Evolutionary conservation across 2,888 invertebrate species (phyloP).

Genomic region (Polyploca ridens): DNA sequence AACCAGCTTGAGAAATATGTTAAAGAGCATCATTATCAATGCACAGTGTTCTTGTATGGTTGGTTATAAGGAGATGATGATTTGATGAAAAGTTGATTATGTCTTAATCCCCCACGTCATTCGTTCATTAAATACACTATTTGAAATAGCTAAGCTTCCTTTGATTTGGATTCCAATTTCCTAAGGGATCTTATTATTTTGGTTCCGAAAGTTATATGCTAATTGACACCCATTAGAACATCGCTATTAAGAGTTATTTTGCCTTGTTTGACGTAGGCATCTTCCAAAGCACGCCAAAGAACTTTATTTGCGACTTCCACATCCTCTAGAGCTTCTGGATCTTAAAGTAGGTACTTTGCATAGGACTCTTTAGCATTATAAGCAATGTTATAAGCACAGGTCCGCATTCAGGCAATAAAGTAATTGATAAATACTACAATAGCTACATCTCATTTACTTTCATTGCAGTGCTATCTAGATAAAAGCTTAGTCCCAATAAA

Average conservation of each 20-base stretch:
- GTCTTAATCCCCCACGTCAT: too few species aligned
- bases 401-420: background rate
- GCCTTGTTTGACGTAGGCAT: background rate
- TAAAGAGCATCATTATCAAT: too few species aligned
- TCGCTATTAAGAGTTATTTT: background rate
- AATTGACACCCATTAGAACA: background rate
- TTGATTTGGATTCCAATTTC: background rate
- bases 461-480: background rate
- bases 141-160: background rate
- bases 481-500: background rate
- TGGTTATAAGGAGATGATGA: too few species aligned
- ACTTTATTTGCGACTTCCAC: too few species aligned
- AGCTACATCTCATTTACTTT: background rate
- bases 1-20: too few species aligned
- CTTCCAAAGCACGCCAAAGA: background rate
- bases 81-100: too few species aligned
- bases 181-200: background rate
- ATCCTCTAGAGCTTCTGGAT: too few species aligned
- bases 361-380: too few species aligned
- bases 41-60: too few species aligned
- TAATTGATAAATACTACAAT: background rate
- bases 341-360: too few species aligned
- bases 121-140: too few species aligned
- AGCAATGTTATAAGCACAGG: too few species aligned
- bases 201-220: background rate